Evolutionary conservation across 1,140 invertebrate species (phyloP), one percentile per base, ranked within the genome.

Genomic region (Macrostomum lignano): DNA sequence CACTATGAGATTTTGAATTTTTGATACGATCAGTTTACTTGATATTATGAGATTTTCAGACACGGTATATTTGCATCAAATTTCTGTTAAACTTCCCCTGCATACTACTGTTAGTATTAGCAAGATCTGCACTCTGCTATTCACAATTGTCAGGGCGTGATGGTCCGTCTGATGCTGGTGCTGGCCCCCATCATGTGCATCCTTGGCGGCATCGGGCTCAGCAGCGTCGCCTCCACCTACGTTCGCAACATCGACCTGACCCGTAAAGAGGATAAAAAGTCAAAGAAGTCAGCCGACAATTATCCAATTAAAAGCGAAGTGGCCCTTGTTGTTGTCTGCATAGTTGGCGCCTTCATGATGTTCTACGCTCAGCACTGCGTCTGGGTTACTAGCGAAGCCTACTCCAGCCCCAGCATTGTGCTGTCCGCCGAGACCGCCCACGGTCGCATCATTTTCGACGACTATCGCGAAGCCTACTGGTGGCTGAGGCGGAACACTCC

Each of bases 401-500:
- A 28, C 17, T 28, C 26, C 17, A 15, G 14, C 7, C 26, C 26
- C 3, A 28, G 26, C 17, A 28, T 28, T 28, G 26, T 28, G 14
- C 9, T 28, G 26, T 28, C 26, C 17, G 26, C 26, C 9, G 26
- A 17, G 19, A 28, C 14, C 9, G 82, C 81, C 10, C 74, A 77
- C 3, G 61, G 73, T 5, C 63, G 76, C 28, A 72, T 91, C 49
- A 93, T 93, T 43, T 86, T 91, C 56, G 84, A 93, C 58, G 79
- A 93, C 61, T 93, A 93, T 58, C 20, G 86, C 44, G 86, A 94
- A 62, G 81, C 82, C 15, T 93, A 93, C 61, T 86, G 81, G 46
- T 91, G 86, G 84, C 63, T 94, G 33, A 69, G 79, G 51, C 82
- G 86, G 69, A 94, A 94, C 51, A 94, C 86, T n/a, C 72, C 78